Evolutionary conservation across 1,140 invertebrate species (phyloP), one percentile per base, ranked within the genome.

Genomic region (Tetraneura akinire): DNA sequence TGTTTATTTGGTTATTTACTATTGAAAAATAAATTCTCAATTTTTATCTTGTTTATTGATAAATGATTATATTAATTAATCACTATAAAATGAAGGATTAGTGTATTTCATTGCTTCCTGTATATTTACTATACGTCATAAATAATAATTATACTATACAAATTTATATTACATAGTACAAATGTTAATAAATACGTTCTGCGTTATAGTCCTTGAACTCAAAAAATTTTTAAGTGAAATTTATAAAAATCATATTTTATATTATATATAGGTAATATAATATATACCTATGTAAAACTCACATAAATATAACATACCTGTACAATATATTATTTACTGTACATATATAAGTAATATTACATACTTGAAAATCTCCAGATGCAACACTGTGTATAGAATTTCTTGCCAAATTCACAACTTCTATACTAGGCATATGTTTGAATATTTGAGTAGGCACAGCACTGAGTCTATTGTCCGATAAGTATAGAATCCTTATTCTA

Each of bases 321-420:
- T n/a, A 55, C 53, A 23, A 5, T 21, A 42, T 78, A 11, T n/a
- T 66, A 23, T 51, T 51, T 55, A 14, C 4, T 6, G 57, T n/a
- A 51, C 10, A 47, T 37, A 53, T 9, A 60, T 29, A 14, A 13
- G 13, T 26, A 8, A 1, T 37, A 6, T 21, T 13, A 68, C 81
- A 83, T 86, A 90, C 89, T 86, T 89, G 88, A 78, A 92, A 90
- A 83, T 91, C 91, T 81, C 88, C 86, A 66, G 87, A 85, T 62
- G 87, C 86, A 78, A 92, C 87, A 57, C 87, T 88, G 76, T 87
- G 88, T 76, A 94, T 91, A 81, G 89, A 89, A 83, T 91, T 90
- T 78, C 92, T 88, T 73, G 90, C 91, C 18, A 94, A 86, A 85
- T 93, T 92, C 37, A 93, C 84, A 0, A 92, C 92, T 83, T 89